phyloP scores from a whole-genome alignment of 2,888 invertebrate genomes.

The Melangyna quadrimaculata region DNA sequence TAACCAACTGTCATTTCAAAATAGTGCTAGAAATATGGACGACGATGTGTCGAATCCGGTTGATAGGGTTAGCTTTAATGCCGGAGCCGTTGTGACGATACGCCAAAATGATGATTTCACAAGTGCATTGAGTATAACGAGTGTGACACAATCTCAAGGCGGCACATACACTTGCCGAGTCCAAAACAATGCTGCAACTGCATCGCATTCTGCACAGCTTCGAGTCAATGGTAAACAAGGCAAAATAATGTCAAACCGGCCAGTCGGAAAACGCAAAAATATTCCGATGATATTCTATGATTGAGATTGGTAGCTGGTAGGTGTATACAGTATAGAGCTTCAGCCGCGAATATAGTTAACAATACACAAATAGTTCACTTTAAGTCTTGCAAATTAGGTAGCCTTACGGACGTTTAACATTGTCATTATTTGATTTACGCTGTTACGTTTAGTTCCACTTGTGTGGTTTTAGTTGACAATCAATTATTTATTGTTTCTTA shows the following conservation, averaged over 20 bases:
- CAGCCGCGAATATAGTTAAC: too few relatives aligned
- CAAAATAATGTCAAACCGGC: background rate
- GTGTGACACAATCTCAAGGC: slow-evolving; percentile 83
- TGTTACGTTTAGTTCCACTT: too few relatives aligned
- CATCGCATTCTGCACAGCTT: slow-evolving; percentile 83
- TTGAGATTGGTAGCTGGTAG: background rate
- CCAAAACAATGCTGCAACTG: slow-evolving; percentile 83
- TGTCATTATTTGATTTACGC: too few relatives aligned
- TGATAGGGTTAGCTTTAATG: slow-evolving; percentile 77
- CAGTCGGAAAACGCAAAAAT: background rate
- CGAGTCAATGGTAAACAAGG: slow-evolving; percentile 82
- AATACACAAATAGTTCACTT: too few relatives aligned
- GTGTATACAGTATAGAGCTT: too few relatives aligned
- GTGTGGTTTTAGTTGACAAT: too few relatives aligned
- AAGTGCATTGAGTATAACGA: slow-evolving; percentile 84
- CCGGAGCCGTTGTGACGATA: slow-evolving; percentile 82
- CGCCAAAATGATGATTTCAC: slow-evolving; percentile 84
- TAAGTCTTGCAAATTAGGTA: too few relatives aligned
- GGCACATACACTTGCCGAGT: slow-evolving; percentile 84
- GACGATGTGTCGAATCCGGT: slow-evolving; percentile 66
- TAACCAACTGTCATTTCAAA: background rate
- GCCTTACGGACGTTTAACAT: too few relatives aligned
- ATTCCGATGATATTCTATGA: background rate
- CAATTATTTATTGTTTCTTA: too few relatives aligned
- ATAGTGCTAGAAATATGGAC: background rate